Base-by-base conservation (phyloP, 1,140 invertebrate species). In the Vollenhovia emeryi region DNA sequence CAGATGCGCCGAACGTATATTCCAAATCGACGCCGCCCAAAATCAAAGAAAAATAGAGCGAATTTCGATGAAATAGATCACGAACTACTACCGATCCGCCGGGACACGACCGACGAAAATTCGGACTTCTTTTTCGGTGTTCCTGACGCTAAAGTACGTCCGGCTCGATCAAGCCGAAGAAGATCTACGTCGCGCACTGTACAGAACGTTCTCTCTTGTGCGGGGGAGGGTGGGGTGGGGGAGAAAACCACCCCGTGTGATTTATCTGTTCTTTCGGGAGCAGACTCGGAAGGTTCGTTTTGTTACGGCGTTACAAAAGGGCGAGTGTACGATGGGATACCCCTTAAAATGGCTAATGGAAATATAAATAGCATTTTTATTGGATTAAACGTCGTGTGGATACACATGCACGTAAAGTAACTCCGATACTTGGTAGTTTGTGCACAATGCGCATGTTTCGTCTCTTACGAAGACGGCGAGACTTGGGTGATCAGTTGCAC, bases 141-240 rank as follows among this genome's bases (percentile, higher is more conserved):
- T 59, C 59, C 50, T 86, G 59, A 68, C 50, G 52, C 71, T 68
- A 84, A 86, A 84, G 40, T 24, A 74, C 69, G 13, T 66, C 59
- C 79, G 60, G 24, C 18, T 84, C 79, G 66, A 73, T 86, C 69
- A 30, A 84, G 24, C 13, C 48, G 18, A 68, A 33, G 40, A 75
- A 74, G 64, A 83, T 62, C 55, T 68, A 85, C 33, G 52, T 40
- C n/a, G 78, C 33, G 45, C 33, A 13, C 40, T 21, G 30, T 45
- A 64, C 57, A 30, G 24, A 83, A 48, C 48, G 48, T 52, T 62
- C 33, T 52, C 40, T 24, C 9, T 59, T 50, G 15, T 50, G 40
- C n/a, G 33, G 33, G 33, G 33, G 4, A 2, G 33, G 6, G 33
- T 3, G 33, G 33, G 45, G n/a, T n/a, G n/a, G 57, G 57, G 33